Conservation (phyloP, 1,140 invertebrate species). For the Zaprionus ghesquierei region DNA sequence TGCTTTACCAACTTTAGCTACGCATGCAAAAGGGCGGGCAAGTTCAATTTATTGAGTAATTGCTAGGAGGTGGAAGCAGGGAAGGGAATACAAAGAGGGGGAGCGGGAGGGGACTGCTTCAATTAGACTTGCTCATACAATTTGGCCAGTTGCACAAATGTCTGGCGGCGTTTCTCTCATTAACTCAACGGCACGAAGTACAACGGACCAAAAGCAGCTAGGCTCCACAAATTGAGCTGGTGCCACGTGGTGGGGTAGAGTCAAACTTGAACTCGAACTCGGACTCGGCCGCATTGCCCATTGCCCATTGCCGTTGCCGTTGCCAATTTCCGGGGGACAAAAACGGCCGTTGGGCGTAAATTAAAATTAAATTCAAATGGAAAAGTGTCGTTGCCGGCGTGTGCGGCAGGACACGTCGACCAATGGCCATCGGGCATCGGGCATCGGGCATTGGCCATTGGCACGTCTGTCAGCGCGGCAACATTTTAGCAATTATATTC, state of each 20-base stretch:
- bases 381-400: constrained; percentile 66
- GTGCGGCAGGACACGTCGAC: background rate
- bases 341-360: constrained; percentile 72
- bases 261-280: no score
- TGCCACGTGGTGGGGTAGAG: no score
- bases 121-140: constrained; percentile 68
- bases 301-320: constrained; percentile 57
- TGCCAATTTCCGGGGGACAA: constrained; percentile 70
- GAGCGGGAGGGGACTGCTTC: constrained; percentile 30
- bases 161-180: constrained; percentile 59
- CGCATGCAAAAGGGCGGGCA: background rate
- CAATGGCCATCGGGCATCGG: background rate
- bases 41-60: constrained; percentile 54
- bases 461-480: constrained; percentile 70
- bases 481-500: constrained; percentile 81
- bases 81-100: no score
- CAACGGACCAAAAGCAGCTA: constrained; percentile 5
- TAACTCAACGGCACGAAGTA: constrained; percentile 69
- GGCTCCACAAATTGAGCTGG: constrained; percentile 21
- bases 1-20: background rate
- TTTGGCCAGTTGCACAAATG: constrained; percentile 61
- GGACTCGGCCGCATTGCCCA: no score
- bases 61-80: constrained; percentile 11
- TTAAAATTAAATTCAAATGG: constrained; percentile 81
- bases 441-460: constrained; percentile 51